These are phyloP conservation scores for Bombus picipes DNA, from an alignment of 1,140 invertebrate genomes.

Conservation along the genomic window DNA sequence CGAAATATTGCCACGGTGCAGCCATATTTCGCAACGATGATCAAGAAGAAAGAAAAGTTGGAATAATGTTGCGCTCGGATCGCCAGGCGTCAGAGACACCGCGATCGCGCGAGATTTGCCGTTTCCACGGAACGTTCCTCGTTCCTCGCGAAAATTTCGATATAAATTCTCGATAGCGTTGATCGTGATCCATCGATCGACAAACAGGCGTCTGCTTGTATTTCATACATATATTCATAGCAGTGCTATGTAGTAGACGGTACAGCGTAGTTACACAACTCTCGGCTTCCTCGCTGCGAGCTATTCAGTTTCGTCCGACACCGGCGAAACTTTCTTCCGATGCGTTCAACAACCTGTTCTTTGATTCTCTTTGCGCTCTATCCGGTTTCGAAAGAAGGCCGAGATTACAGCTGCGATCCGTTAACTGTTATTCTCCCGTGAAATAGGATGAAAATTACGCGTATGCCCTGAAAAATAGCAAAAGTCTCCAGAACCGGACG, in stretches of 20 bases:
- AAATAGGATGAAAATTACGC: too few species aligned
- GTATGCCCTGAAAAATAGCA: too few species aligned
- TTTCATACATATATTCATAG: slow-evolving; percentile 52
- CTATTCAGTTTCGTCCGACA: background rate
- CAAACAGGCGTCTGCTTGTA: slow-evolving; percentile 10
- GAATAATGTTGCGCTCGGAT: background rate
- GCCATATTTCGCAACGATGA: background rate
- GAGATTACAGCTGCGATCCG: background rate
- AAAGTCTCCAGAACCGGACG: too few species aligned
- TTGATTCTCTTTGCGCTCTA: too few species aligned
- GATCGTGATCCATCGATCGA: slow-evolving; percentile 28
- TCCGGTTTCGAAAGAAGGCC: background rate
- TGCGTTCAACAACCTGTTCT: background rate
- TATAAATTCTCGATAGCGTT: slow-evolving; percentile 30
- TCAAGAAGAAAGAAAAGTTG: background rate
- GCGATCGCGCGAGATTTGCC: background rate
- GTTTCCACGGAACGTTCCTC: background rate
- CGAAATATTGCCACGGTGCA: background rate
- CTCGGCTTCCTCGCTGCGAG: background rate
- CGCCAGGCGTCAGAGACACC: too few species aligned
- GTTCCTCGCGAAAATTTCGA: slow-evolving; percentile 29
- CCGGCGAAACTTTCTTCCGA: background rate
- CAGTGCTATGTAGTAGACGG: background rate
- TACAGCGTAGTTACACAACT: background rate
- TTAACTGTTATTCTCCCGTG: background rate